Percentiles rank a stretch among this genome's conserved stretches.
phyloP scores from a whole-genome alignment of 2,888 invertebrate species.

The Antheraea yamamai region DNA sequence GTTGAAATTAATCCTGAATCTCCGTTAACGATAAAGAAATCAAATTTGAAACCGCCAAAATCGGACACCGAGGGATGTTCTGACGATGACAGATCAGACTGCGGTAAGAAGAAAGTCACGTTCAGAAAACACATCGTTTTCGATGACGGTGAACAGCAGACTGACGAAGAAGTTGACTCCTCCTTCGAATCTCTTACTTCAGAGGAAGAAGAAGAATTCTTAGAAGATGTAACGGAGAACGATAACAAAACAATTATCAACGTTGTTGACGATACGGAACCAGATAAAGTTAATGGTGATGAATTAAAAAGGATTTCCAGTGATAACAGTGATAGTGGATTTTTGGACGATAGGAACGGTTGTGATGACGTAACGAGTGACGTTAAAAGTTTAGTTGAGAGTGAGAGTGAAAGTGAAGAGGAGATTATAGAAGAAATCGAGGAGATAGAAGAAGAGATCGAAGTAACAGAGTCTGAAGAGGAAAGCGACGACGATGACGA shows the following conservation, averaged over 20 bases:
- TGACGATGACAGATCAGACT: constrained; percentile 72
- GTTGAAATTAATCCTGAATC: constrained; percentile 49
- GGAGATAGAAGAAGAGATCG: constrained; percentile 35
- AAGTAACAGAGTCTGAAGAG: constrained; percentile 37
- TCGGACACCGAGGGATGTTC: constrained; percentile 72
- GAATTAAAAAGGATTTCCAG: constrained; percentile 63
- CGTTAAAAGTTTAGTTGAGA: constrained; percentile 47
- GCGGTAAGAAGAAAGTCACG: constrained; percentile 72
- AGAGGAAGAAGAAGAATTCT: constrained; percentile 61
- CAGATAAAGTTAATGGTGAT: constrained; percentile 53
- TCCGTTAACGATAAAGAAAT: constrained; percentile 60
- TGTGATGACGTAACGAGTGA: constrained; percentile 58
- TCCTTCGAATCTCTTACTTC: constrained; percentile 73
- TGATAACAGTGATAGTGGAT: constrained; percentile 79
- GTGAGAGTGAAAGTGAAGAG: constrained; percentile 59
- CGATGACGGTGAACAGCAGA: constrained; percentile 77
- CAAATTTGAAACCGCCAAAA: constrained; percentile 69
- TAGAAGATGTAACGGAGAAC: constrained; percentile 59
- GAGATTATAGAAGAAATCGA: constrained; percentile 51
- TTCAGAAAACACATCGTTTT: constrained; percentile 77
- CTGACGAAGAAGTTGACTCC: constrained; percentile 69
- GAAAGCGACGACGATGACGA: constrained; percentile 34
- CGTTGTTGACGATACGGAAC: constrained; percentile 47
- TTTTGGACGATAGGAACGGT: constrained; percentile 68
- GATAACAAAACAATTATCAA: constrained; percentile 66